Percentiles rank a stretch among this genome's conserved stretches.
Conservation (phyloP, 2,888 invertebrate genomes). For the Ctena decussata region DNA sequence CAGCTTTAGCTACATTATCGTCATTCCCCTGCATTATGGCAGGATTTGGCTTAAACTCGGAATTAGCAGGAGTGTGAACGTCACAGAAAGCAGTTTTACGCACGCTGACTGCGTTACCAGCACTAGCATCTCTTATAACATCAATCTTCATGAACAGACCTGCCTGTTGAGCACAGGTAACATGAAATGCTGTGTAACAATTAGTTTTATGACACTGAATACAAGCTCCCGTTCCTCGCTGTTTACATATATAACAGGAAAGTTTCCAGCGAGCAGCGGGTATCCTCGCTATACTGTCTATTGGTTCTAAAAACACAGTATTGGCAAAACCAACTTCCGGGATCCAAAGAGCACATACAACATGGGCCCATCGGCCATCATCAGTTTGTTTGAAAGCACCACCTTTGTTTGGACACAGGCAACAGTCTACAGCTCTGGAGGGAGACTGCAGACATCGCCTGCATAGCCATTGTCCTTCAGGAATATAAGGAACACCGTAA, state of each 20-base stretch:
- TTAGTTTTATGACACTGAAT: conserved; percentile 99
- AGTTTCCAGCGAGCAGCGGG: conserved; percentile 98
- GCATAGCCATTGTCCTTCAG: conserved; percentile 99
- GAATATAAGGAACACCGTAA: conserved; percentile 99
- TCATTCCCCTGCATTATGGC: conserved; percentile 72
- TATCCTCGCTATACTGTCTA: conserved; percentile 98
- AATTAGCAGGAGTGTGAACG: conserved; percentile 93
- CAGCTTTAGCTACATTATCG: conserved; percentile 81
- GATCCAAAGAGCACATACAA: conserved; percentile 99
- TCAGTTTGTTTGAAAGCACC: conserved; percentile 99
- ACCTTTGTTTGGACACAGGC: conserved; percentile 98
- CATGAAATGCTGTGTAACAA: conserved; percentile 99
- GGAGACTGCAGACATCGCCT: conserved; percentile 98
- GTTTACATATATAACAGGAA: conserved; percentile 97
- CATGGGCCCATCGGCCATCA: conserved; percentile 98
- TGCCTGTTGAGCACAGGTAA: conserved; percentile 98
- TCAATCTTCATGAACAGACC: conserved; percentile 95
- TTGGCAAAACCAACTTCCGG: conserved; percentile 98
- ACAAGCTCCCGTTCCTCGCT: conserved; percentile 93
- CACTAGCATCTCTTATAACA: conserved; percentile 90
- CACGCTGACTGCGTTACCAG: conserved; percentile 87
- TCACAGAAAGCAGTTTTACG: conserved; percentile 99
- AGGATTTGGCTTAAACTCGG: conserved; percentile 79
- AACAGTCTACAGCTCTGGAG: conserved; percentile 97
- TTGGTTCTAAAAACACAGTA: conserved; percentile 98